phyloP scores from a whole-genome alignment of 2,797 vertebrate species.

The Enteromius fasciolatus region DNA sequence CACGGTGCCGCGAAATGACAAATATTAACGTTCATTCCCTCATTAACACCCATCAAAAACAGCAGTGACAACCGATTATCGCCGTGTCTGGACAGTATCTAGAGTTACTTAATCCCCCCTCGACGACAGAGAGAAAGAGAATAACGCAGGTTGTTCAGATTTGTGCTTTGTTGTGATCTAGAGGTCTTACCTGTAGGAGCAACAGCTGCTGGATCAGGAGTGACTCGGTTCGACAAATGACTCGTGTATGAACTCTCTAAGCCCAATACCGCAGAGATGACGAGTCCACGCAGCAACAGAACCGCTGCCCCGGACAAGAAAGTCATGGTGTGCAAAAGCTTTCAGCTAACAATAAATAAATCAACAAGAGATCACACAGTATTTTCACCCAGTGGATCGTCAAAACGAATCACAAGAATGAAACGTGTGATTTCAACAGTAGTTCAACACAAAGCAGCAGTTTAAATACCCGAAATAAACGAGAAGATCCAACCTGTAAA shows the following conservation, averaged over 20 bases:
- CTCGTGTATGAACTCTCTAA: constrained; percentile 71
- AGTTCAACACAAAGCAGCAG: constrained; percentile 56
- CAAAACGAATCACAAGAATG: constrained; percentile 46
- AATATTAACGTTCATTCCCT: neutral
- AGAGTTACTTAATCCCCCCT: constrained; percentile 1
- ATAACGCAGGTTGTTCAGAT: constrained; percentile 7
- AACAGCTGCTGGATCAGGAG: constrained; percentile 69
- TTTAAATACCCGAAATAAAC: constrained; percentile 51
- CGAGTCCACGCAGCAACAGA: constrained; percentile 82
- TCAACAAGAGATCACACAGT: constrained; percentile 32
- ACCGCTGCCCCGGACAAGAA: constrained; percentile 72
- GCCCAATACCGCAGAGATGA: constrained; percentile 83
- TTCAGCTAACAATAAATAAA: constrained; percentile 50
- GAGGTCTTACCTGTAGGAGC: constrained; percentile 76
- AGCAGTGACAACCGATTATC: constrained; percentile 29
- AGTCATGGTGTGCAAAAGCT: constrained; percentile 73
- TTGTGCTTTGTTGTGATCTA: constrained; percentile 26
- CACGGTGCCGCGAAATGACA: neutral
- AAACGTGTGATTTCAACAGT: constrained; percentile 46
- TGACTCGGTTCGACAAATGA: constrained; percentile 67
- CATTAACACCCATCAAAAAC: neutral
- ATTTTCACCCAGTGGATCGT: constrained; percentile 6
- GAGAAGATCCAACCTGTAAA: constrained; percentile 45
- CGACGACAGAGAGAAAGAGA: constrained; percentile 21
- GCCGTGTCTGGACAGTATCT: neutral